Base-by-base conservation (phyloP, 1,140 invertebrate genomes). In the Orussus abietinus region DNA sequence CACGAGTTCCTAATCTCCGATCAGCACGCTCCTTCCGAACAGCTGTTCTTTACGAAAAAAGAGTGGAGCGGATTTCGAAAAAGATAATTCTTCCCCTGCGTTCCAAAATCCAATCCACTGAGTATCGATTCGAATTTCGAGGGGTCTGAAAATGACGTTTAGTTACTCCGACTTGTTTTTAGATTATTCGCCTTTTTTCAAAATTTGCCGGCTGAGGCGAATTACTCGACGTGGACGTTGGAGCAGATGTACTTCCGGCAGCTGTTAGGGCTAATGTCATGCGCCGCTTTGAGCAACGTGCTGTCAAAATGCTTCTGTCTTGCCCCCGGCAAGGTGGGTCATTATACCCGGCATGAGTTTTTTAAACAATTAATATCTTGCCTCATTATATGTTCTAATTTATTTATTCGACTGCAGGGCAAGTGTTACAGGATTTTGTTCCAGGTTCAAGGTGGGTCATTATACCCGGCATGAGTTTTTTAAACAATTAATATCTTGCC, bases 1-100 rank as follows among this genome's bases (percentile, higher is more conserved):
- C 34, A 36, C 34, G 34, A n/a, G 34, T 20, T 34, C 26, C 38
- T 45, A 43, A 45, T 47, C 54, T 36, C 32, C 34, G 42, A 48
- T 53, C 46, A 26, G 30, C 38, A 14, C 26, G 14, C 33, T 55
- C 34, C 53, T 59, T 55, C 42, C 47, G 51, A 38, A 18, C 57
- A 59, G 55, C 57, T 59, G 57, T 50, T 39, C 30, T 29, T 45
- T n/a, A n/a, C 49, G 42, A 15, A 46, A 44, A 42, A 46, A 34
- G 42, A 36, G 33, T 47, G n/a, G n/a, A n/a, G n/a, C n/a, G n/a
- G 15, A 25, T 54, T 51, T 51, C 18, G 19, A 39, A 26, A 21
- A 33, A 30, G 42, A 50, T 50, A 47, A 50, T 50, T 55, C 53
- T 47, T 46, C 46, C 17, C 14, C 10, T n/a, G 21, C 17, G 15